These are phyloP conservation scores for Petrophora chlorosata DNA, from an alignment of 2,888 invertebrate genomes.

Conservation along the genomic window DNA sequence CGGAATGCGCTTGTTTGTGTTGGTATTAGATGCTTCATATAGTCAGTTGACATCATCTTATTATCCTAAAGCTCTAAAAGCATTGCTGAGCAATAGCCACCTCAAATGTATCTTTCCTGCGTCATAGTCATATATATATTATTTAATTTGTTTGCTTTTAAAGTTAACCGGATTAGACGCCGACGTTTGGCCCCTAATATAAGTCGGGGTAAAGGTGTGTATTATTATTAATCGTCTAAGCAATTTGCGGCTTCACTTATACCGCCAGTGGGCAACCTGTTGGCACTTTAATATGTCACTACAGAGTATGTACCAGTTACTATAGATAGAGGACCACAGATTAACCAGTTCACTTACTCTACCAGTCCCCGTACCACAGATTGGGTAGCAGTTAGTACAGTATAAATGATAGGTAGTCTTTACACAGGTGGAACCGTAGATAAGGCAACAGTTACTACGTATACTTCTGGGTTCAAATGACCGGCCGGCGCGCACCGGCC, in stretches of 20 bases:
- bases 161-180: conserved; percentile 14
- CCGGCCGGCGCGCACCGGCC: too few relatives aligned
- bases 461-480: conserved; percentile 9
- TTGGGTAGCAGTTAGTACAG: conserved; percentile 2
- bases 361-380: too few relatives aligned
- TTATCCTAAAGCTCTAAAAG: not conserved
- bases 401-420: too few relatives aligned
- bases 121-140: too few relatives aligned
- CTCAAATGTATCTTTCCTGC: too few relatives aligned
- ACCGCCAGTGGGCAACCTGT: conserved; percentile 47
- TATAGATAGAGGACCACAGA: too few relatives aligned
- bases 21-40: too few relatives aligned
- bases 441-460: not conserved
- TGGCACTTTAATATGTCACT: conserved; percentile 39
- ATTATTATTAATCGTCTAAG: conserved; percentile 50
- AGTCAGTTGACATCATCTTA: not conserved
- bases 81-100: too few relatives aligned
- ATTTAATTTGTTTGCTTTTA: too few relatives aligned
- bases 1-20: not conserved
- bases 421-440: too few relatives aligned
- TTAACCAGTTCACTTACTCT: too few relatives aligned
- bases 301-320: conserved; percentile 14
- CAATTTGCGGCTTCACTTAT: conserved; percentile 53
- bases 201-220: conserved; percentile 41
- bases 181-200: conserved; percentile 42